A percentile compares a stretch with the other conserved stretches of the same genome.
Conservation (phyloP, 2,797 vertebrate genomes). For the Scarus forsteni region DNA sequence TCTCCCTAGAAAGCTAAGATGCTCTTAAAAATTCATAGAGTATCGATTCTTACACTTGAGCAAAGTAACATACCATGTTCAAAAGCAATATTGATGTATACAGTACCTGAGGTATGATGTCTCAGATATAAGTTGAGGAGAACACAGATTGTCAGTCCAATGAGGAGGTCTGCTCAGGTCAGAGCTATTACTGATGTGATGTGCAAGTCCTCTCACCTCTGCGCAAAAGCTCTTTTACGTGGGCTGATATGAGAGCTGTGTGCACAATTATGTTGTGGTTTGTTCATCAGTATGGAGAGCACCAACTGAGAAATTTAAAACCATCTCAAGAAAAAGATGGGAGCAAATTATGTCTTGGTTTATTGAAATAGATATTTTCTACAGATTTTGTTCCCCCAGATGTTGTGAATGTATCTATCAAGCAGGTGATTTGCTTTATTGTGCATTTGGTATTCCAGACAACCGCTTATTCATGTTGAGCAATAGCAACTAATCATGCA, state of each 20-base stretch:
- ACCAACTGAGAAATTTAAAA: background rate
- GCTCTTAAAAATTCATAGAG: constrained; percentile 84
- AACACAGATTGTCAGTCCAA: constrained; percentile 30
- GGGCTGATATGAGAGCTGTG: background rate
- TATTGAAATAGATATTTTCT: constrained; percentile 8
- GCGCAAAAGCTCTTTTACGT: background rate
- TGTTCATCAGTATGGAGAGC: background rate
- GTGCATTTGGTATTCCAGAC: constrained; percentile 55
- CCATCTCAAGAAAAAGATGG: constrained; percentile 1
- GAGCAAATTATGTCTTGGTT: constrained; percentile 16
- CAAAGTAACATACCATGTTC: constrained; percentile 75
- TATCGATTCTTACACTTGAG: constrained; percentile 78
- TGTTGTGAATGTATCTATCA: constrained; percentile 24
- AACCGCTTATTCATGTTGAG: constrained; percentile 46
- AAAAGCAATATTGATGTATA: constrained; percentile 63
- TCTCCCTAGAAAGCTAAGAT: constrained; percentile 55
- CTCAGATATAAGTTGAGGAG: constrained; percentile 57
- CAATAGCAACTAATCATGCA: constrained; percentile 76
- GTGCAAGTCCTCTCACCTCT: constrained; percentile 22
- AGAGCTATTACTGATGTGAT: constrained; percentile 29
- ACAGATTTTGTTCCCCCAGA: constrained; percentile 10
- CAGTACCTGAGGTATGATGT: constrained; percentile 61
- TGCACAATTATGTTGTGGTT: background rate
- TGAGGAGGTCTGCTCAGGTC: constrained; percentile 23
- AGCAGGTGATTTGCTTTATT: constrained; percentile 37